A percentile compares a stretch with the other conserved stretches of the same genome.
Conservation (phyloP, 2,888 invertebrate species). For the Axea sp. region DNA sequence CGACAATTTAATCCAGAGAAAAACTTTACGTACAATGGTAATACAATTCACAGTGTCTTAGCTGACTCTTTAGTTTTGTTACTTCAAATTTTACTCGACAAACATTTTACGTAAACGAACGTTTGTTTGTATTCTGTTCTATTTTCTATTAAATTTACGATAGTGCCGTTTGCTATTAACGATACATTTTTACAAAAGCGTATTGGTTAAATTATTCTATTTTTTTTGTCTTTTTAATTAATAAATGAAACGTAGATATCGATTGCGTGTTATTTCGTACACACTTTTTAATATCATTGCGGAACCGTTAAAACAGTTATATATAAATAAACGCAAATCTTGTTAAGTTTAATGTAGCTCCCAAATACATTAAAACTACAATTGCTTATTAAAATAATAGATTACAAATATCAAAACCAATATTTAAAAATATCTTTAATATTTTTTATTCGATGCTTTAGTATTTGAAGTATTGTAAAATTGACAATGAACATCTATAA, state of each 20-base stretch:
- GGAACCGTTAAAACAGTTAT: conserved; percentile 58
- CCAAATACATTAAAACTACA: no score
- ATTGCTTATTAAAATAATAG: no score
- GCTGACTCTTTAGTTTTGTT: neutral
- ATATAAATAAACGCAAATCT: neutral
- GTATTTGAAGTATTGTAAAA: no score
- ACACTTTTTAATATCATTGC: conserved; percentile 67
- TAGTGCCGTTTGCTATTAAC: conserved; percentile 20
- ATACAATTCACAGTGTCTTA: neutral
- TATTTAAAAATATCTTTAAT: no score
- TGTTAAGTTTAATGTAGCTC: neutral
- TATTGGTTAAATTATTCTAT: neutral
- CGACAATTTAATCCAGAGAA: conserved; percentile 2
- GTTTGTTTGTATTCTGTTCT: neutral
- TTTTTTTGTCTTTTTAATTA: no score
- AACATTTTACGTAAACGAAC: neutral
- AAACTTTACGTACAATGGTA: conserved; percentile 1
- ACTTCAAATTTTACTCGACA: conserved; percentile 2
- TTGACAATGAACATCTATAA: no score
- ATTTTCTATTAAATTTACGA: neutral
- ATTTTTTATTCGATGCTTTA: no score
- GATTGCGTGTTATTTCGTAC: conserved; percentile 5
- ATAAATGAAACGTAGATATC: conserved; percentile 2
- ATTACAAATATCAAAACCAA: no score
- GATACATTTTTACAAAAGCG: conserved; percentile 13